Evolutionary conservation across 2,113 vertebrate genomes (phyloP), one percentile per base, ranked within the genome.

Genomic region (Corythornis madagascariensis): DNA sequence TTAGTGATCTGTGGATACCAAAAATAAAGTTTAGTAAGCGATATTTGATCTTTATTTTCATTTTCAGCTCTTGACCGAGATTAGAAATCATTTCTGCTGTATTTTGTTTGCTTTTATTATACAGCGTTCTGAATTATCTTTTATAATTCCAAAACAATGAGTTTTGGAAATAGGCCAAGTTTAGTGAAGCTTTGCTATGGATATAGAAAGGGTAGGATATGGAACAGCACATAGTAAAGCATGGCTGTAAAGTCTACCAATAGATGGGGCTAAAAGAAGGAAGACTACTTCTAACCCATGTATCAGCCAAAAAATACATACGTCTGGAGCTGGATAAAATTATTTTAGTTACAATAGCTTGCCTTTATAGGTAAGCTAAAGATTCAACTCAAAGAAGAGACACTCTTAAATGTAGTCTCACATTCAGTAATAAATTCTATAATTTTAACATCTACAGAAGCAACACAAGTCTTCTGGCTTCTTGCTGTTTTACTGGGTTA

Each of bases 101-200:
- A 38, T 81, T 69, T 77, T 84, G 29, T 65, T 96, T 88, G 28
- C 26, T 90, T 90, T 91, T 90, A 33, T 81, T 79, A 33, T 86
- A 35, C 10, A n/a, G 11, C 31, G 29, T 92, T 81, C 72, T 82
- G 60, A 90, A 76, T 63, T 55, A 14, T 80, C 31, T 86, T 42
- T 85, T 89, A 91, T 75, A 71, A 74, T 89, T 55, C 66, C 76
- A 28, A 69, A 61, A 81, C n/a, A 73, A 73, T 6, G 17, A 1
- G n/a, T 88, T 89, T 53, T 81, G 64, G 60, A 75, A 88, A 52
- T 8, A 57, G 65, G 35, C 29, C 71, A 90, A 63, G 11, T 24
- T 84, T 86, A 26, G 48, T 56, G 38, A 91, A 66, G 43, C 42
- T 81, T 73, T 92, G 21, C 15, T 81, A 53, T 42, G 53, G 45